Evolutionary conservation across 2,888 invertebrate species (phyloP).

Genomic region (Tubiluchus corallicola): DNA sequence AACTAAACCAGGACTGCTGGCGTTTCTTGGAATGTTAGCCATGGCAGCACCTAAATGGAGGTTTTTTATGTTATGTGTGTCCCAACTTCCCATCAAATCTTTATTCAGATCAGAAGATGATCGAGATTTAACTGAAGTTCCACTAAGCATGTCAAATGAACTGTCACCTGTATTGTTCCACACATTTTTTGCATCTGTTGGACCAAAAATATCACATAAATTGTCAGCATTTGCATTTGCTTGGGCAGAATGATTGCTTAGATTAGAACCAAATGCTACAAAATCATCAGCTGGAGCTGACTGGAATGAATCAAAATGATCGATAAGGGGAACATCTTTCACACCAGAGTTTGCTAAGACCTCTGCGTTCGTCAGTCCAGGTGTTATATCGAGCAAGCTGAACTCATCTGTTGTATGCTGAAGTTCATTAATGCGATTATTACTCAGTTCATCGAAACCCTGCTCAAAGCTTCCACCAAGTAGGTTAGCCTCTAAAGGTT

Average conservation of each 20-base stretch:
- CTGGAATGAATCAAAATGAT: conserved; percentile 21
- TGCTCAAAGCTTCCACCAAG: not conserved
- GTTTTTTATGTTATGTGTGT: not conserved
- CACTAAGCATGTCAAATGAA: not conserved
- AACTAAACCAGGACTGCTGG: not conserved
- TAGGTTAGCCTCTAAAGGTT: not conserved
- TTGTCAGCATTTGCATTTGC: conserved; percentile 16
- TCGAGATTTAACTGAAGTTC: not conserved
- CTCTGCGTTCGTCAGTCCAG: conserved; percentile 14
- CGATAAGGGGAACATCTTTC: conserved; percentile 6
- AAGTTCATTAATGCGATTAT: not conserved
- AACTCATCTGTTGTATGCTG: conserved; percentile 13
- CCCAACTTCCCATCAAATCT: not conserved
- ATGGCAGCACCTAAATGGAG: not conserved
- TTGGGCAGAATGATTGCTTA: conserved; percentile 19
- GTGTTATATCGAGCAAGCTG: conserved; percentile 17
- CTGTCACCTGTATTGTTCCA: no score
- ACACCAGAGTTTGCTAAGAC: conserved; percentile 9
- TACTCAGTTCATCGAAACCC: not conserved
- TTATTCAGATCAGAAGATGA: not conserved
- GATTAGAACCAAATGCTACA: conserved; percentile 13
- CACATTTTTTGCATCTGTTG: no score
- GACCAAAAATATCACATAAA: conserved; percentile 14
- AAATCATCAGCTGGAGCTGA: conserved; percentile 16
- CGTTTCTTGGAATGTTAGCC: not conserved